Percentiles rank a stretch among this genome's conserved stretches.
phyloP scores from a whole-genome alignment of 37 sponge, comb jelly and placozoan genomes.

The Halisarca cf. caerulea region DNA sequence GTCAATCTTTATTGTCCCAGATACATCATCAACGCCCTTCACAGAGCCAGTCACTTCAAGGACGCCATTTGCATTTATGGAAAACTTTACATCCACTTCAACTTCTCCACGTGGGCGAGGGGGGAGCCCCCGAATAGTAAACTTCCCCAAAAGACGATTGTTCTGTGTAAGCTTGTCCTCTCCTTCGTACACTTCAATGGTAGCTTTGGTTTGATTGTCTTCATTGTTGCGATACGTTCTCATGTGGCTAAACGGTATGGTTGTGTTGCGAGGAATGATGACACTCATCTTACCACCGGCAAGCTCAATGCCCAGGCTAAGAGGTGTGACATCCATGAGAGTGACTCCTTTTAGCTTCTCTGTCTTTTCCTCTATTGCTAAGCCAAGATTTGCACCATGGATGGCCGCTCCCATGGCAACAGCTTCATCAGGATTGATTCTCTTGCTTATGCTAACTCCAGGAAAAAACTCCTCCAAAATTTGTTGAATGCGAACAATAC shows the following conservation, averaged over 20 bases:
- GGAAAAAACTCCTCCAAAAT: conserved; percentile 71
- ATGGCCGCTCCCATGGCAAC: conserved; percentile 96
- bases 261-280: conserved; percentile 82
- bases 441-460: conserved; percentile 71
- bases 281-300: conserved; percentile 85
- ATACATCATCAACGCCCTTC: conserved; percentile 62
- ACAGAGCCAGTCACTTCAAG: conserved; percentile 82
- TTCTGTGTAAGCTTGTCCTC: conserved; percentile 75
- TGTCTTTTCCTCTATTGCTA: conserved; percentile 56
- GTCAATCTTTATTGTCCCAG: conserved; percentile 75
- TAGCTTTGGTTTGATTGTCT: conserved; percentile 81
- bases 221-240: conserved; percentile 82
- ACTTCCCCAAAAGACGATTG: conserved; percentile 81
- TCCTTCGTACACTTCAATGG: conserved; percentile 90
- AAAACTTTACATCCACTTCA: conserved; percentile 75
- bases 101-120: conserved; percentile 77
- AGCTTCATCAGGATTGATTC: conserved; percentile 94
- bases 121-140: conserved; percentile 81
- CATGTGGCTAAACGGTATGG: conserved; percentile 87
- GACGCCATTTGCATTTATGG: conserved; percentile 82
- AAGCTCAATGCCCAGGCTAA: conserved; percentile 89
- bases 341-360: conserved; percentile 70
- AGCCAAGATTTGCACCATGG: conserved; percentile 86
- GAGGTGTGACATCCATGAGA: conserved; percentile 91
- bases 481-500: conserved; percentile 74